phyloP scores from a whole-genome alignment of 1,140 invertebrate species.

The Branchinecta lynchi region DNA sequence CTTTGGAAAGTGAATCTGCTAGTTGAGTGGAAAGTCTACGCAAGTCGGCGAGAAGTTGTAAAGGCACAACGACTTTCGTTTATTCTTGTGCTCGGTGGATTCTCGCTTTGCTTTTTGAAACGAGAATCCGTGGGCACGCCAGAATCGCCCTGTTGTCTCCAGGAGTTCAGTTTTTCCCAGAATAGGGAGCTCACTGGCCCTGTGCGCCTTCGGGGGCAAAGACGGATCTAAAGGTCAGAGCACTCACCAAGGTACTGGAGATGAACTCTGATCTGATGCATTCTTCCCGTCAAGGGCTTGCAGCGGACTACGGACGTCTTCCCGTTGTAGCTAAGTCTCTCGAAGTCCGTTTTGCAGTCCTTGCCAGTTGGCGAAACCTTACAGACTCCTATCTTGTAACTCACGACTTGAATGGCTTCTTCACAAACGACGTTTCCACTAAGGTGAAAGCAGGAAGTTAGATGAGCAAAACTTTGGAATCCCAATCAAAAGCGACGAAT shows the following conservation, averaged over 20 bases:
- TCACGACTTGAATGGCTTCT: slow-evolving; percentile 83
- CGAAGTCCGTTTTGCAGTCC: slow-evolving; percentile 74
- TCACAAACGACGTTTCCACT: slow-evolving; percentile 66
- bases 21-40: too few relatives aligned
- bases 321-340: slow-evolving; percentile 63
- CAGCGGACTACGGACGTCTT: slow-evolving; percentile 84
- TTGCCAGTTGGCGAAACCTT: slow-evolving; percentile 80
- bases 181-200: too few relatives aligned
- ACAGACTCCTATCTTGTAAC: slow-evolving; percentile 88
- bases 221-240: neutral
- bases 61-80: too few relatives aligned
- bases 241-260: slow-evolving; percentile 77
- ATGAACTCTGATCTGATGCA: slow-evolving; percentile 98
- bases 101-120: too few relatives aligned
- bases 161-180: too few relatives aligned
- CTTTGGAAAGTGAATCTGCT: too few relatives aligned
- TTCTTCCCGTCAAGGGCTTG: slow-evolving; percentile 82
- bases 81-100: too few relatives aligned
- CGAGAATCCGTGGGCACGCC: too few relatives aligned
- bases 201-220: neutral
- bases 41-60: too few relatives aligned
- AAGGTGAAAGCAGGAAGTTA: neutral
- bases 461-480: too few relatives aligned
- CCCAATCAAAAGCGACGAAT: too few relatives aligned
- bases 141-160: too few relatives aligned